Conservation (phyloP, 2,888 invertebrate genomes). For the Alsophila aescularia region DNA sequence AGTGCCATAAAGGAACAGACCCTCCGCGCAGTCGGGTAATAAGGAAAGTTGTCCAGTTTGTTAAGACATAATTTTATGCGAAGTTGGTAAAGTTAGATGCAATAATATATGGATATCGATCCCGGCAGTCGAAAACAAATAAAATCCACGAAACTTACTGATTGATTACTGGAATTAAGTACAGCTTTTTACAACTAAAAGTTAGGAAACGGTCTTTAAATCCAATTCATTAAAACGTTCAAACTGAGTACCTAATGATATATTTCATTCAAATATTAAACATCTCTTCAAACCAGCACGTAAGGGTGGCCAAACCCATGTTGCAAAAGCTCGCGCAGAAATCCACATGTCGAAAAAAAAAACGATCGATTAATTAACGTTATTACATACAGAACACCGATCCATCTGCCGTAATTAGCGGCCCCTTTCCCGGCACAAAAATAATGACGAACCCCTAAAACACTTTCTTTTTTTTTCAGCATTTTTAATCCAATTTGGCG, state of each 20-base stretch:
- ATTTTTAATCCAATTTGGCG: constrained; percentile 84
- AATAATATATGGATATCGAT: no score
- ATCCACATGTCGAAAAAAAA: constrained; percentile 54
- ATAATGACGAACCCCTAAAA: constrained; percentile 83
- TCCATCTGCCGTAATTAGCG: constrained; percentile 84
- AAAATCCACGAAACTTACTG: no score
- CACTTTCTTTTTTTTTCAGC: constrained; percentile 78
- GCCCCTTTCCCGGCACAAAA: constrained; percentile 78
- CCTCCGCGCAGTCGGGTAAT: no score
- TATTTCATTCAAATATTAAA: not conserved
- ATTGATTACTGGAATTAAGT: no score
- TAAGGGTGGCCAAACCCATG: not conserved
- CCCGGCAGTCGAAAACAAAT: no score
- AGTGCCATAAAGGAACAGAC: no score
- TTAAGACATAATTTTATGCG: no score
- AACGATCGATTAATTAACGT: constrained; percentile 81
- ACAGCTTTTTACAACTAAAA: no score
- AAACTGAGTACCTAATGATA: not conserved
- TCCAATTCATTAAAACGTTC: no score
- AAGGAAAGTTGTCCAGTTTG: no score
- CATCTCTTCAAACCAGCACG: not conserved
- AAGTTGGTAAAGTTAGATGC: no score
- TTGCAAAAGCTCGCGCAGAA: constrained; percentile 41
- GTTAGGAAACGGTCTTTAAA: no score
- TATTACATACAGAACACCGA: constrained; percentile 78